A percentile compares a stretch with the other conserved stretches of the same genome.
Conservation (phyloP, 2,113 vertebrate species). For the Damaliscus lunatus region DNA sequence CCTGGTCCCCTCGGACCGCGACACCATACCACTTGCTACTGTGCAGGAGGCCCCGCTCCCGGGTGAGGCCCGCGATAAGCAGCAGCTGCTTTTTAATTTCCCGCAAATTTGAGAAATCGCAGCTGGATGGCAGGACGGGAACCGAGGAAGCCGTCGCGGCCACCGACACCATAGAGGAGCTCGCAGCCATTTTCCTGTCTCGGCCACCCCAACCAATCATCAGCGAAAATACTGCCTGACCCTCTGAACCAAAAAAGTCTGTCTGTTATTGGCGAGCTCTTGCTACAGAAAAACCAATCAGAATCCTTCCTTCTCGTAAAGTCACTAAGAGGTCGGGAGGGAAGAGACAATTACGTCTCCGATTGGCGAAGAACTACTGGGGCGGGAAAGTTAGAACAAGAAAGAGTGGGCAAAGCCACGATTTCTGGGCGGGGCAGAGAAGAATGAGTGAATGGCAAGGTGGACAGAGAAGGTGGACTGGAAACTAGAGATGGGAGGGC, state of each 20-base stretch:
- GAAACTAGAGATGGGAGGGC: neutral
- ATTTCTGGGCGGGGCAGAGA: neutral
- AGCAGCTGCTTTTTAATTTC: slow-evolving; percentile 95
- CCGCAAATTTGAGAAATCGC: slow-evolving; percentile 90
- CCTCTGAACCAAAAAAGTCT: neutral
- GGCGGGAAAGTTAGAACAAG: slow-evolving; percentile 50
- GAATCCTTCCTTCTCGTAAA: rapidly evolving
- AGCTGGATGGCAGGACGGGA: neutral
- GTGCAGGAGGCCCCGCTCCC: slow-evolving; percentile 93
- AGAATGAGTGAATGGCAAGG: neutral
- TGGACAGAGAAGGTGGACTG: neutral
- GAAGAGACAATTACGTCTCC: neutral
- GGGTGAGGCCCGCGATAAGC: slow-evolving; percentile 90
- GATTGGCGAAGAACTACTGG: neutral
- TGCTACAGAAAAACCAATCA: slow-evolving; percentile 7
- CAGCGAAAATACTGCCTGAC: neutral
- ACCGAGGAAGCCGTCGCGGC: neutral
- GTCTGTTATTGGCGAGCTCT: slow-evolving; percentile 12
- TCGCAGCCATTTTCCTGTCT: neutral
- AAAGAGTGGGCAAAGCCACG: rapidly evolving
- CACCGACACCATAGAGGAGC: neutral
- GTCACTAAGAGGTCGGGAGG: neutral
- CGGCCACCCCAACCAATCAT: slow-evolving; percentile 21
- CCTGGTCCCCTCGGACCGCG: neutral
- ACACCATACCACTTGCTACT: slow-evolving; percentile 95